A percentile compares a stretch with the other conserved stretches of the same genome.
These are phyloP conservation scores for Rhea americana DNA, from an alignment of 2,113 vertebrate genomes.

Conservation along the genomic window DNA sequence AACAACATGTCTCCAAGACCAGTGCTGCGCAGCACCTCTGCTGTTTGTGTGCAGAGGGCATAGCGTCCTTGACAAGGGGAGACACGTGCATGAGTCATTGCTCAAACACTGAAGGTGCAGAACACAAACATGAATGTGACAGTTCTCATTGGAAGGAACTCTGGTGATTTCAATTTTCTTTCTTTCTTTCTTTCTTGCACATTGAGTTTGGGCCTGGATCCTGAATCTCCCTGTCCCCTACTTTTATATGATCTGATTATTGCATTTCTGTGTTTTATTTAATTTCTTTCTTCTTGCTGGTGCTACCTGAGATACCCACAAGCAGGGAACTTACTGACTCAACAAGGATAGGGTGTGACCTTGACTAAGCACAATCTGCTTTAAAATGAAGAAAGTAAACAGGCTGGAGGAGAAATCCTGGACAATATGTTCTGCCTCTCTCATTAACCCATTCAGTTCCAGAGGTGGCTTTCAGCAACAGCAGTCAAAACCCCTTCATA, in stretches of 20 bases:
- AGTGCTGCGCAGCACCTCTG: neutral
- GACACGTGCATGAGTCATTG: accelerated
- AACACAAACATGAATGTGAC: neutral
- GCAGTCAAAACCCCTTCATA: neutral
- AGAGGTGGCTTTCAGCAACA: neutral
- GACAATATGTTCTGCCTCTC: neutral
- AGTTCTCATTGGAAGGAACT: neutral
- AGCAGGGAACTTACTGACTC: neutral
- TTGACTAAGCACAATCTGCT: neutral
- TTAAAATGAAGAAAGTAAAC: neutral
- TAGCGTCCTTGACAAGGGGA: accelerated
- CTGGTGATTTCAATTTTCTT: neutral
- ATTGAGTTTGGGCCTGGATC: neutral
- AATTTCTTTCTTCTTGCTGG: neutral
- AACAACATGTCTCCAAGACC: neutral
- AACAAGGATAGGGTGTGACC: accelerated
- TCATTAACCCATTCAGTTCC: neutral
- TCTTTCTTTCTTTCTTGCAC: neutral
- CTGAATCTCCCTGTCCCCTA: neutral
- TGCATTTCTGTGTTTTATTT: neutral
- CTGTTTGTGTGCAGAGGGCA: neutral
- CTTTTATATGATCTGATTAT: neutral
- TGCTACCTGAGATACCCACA: neutral
- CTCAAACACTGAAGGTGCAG: neutral
- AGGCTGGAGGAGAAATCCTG: constrained; percentile 1